Evolutionary conservation across 2,113 vertebrate genomes (phyloP).

Genomic region (Motacilla alba): DNA sequence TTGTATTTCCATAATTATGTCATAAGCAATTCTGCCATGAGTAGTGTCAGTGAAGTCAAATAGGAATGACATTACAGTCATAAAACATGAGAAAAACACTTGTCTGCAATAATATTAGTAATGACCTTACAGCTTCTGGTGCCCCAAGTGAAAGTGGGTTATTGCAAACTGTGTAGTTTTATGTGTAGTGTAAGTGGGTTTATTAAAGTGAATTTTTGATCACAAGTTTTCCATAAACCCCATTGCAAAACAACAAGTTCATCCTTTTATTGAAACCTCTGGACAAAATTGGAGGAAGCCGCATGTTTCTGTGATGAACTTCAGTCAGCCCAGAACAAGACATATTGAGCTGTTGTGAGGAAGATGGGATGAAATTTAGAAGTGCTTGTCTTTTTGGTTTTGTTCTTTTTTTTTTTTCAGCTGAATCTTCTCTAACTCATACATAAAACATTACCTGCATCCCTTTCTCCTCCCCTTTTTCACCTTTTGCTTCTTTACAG

Average conservation of each 20-base stretch:
- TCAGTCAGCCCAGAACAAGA: background rate
- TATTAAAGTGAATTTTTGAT: background rate
- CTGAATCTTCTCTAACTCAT: background rate
- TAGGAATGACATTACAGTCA: conserved; percentile 22
- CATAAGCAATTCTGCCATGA: conserved; percentile 49
- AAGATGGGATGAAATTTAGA: background rate
- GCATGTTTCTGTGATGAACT: background rate
- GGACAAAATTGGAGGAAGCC: background rate
- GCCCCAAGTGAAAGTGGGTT: background rate
- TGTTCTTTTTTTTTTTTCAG: background rate
- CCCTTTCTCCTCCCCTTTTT: background rate
- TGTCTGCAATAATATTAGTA: background rate
- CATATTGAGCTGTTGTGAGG: background rate
- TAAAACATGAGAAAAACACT: conserved; percentile 25
- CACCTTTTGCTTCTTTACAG: background rate
- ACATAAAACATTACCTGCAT: background rate
- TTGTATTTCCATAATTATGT: conserved; percentile 60
- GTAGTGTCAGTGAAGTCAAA: conserved; percentile 49
- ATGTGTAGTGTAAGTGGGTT: background rate
- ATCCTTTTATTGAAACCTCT: background rate
- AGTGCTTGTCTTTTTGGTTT: background rate
- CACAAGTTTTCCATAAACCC: background rate
- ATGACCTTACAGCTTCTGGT: background rate
- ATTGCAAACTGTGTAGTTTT: background rate
- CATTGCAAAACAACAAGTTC: background rate